A percentile compares a stretch with the other conserved stretches of the same genome.
Conservation (phyloP, 2,113 vertebrate genomes). For the Meleagris gallopavo region DNA sequence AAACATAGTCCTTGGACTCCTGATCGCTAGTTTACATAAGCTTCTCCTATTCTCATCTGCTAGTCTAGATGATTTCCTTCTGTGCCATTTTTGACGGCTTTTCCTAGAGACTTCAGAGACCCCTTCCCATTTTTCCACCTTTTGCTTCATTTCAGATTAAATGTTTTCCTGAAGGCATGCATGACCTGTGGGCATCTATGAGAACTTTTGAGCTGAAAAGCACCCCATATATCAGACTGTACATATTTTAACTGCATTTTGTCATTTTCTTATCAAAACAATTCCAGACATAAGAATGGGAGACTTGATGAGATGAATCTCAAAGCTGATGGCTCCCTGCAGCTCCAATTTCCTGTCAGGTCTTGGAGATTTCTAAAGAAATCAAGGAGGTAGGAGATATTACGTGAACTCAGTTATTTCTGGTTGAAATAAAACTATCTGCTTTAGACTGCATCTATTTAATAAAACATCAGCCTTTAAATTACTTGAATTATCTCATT, state of each 20-base stretch:
- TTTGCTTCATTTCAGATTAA: constrained; percentile 20
- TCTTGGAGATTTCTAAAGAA: neutral
- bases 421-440: neutral
- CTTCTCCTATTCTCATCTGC: neutral
- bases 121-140: neutral
- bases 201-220: neutral
- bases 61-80: neutral
- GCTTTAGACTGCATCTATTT: neutral
- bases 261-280: neutral
- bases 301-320: neutral
- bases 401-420: neutral
- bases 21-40: neutral
- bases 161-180: neutral
- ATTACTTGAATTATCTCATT: neutral
- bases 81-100: neutral
- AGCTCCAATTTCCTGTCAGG: constrained; percentile 4
- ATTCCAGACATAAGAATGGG: neutral
- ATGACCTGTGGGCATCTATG: neutral
- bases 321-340: neutral
- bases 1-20: rapidly evolving
- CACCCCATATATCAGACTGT: neutral
- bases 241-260: neutral
- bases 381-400: neutral
- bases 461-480: neutral
- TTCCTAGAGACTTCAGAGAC: constrained; percentile 16